These are phyloP conservation scores for Cassiopea xamachana DNA, from an alignment of 30 jellyfish, hydroid and myxozoan species.

Conservation along the genomic window DNA sequence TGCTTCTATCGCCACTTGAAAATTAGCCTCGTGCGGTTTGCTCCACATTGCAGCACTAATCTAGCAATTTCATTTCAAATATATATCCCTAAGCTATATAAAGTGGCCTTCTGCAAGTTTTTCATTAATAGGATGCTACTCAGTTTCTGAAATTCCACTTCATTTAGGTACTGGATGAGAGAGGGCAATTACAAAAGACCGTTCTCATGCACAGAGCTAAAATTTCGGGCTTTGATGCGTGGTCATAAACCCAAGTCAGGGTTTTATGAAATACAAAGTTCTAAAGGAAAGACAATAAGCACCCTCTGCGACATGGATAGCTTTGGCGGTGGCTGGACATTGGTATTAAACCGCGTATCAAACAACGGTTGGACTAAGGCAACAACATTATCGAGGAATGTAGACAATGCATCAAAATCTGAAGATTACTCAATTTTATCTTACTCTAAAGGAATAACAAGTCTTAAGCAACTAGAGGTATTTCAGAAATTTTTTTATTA, in stretches of 20 bases:
- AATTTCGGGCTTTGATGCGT: constrained; percentile 18
- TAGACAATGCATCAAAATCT: constrained; percentile 57
- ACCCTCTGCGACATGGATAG: constrained; percentile 74
- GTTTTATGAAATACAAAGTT: constrained; percentile 27
- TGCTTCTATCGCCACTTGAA: too few relatives aligned
- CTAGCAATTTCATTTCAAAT: too few relatives aligned
- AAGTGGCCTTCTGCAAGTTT: not conserved
- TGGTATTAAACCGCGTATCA: constrained; percentile 60
- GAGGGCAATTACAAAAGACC: constrained; percentile 67
- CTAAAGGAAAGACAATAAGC: constrained; percentile 41
- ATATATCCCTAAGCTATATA: too few relatives aligned
- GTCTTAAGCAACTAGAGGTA: constrained; percentile 49
- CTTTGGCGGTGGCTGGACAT: constrained; percentile 90
- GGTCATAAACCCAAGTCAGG: constrained; percentile 58
- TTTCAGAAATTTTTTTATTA: too few relatives aligned
- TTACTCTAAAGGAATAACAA: constrained; percentile 40
- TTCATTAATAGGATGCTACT: not conserved
- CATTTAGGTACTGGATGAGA: constrained; percentile 85
- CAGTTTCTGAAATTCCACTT: not conserved
- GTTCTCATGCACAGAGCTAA: constrained; percentile 64
- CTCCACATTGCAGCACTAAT: too few relatives aligned
- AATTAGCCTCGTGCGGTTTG: too few relatives aligned
- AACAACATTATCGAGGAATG: constrained; percentile 39
- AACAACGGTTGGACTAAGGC: constrained; percentile 68
- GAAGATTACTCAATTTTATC: constrained; percentile 62